A percentile compares a stretch with the other conserved stretches of the same genome.
phyloP scores from a whole-genome alignment of 2,113 vertebrate species.

The Oncorhynchus clarkii region DNA sequence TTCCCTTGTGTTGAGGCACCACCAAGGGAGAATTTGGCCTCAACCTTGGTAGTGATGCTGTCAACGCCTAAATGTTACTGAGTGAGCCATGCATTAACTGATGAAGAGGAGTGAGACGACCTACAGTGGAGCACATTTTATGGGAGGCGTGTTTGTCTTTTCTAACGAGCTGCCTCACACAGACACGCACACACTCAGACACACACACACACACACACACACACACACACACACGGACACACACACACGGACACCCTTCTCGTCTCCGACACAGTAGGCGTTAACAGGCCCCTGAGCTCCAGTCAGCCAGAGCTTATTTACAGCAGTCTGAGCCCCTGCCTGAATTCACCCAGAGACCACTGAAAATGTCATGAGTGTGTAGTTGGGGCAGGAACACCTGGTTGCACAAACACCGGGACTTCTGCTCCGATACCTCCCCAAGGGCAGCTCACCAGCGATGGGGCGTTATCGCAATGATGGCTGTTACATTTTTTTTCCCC shows the following conservation, averaged over 20 bases:
- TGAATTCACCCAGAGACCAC: conserved; percentile 42
- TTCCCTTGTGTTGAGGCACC: neutral
- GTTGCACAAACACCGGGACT: conserved; percentile 29
- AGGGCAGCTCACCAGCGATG: conserved; percentile 44
- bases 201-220: too few relatives aligned
- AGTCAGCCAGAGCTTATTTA: conserved; percentile 46
- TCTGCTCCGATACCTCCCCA: conserved; percentile 42
- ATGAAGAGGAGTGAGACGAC: too few relatives aligned
- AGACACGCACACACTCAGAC: neutral
- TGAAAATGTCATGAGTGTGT: conserved; percentile 64
- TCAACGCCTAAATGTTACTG: neutral
- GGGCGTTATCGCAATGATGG: conserved; percentile 55
- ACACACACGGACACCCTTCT: neutral
- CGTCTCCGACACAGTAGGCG: conserved; percentile 2
- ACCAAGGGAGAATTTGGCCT: neutral
- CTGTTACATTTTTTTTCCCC: conserved; percentile 39
- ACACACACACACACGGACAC: neutral
- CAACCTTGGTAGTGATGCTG: neutral
- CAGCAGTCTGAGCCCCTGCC: conserved; percentile 38
- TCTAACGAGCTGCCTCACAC: neutral
- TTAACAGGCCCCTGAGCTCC: conserved; percentile 42
- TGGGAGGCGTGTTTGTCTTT: neutral
- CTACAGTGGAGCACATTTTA: too few relatives aligned
- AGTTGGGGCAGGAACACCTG: conserved; percentile 58
- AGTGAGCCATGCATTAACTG: too few relatives aligned